Percentiles rank a stretch among this genome's conserved stretches.
Evolutionary conservation across 2,113 vertebrate species (phyloP).

Genomic region (Panthera tigris): DNA sequence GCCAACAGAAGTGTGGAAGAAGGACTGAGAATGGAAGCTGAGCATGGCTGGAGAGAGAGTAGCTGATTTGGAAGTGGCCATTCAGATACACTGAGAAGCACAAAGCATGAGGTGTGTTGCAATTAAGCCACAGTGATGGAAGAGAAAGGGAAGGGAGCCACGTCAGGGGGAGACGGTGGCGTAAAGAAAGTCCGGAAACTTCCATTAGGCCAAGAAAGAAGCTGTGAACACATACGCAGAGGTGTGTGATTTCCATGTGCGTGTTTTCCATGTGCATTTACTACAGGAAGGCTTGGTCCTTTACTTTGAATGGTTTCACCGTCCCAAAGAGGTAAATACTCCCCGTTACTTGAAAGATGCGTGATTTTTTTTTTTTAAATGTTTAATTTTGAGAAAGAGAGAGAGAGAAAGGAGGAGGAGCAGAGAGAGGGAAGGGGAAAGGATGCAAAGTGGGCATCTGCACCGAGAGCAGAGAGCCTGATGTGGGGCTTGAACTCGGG

Average conservation of each 20-base stretch:
- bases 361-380: not conserved
- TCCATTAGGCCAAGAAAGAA: not conserved
- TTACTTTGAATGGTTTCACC: not conserved
- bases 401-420: too few relatives aligned
- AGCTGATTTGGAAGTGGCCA: not conserved
- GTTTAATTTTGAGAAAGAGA: too few relatives aligned
- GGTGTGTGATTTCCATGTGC: not conserved
- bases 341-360: not conserved
- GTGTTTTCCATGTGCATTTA: not conserved
- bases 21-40: not conserved
- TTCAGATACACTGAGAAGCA: not conserved
- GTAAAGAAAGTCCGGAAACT: not conserved
- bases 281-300: not conserved
- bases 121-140: not conserved
- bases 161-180: not conserved
- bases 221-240: not conserved
- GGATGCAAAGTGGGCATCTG: too few relatives aligned
- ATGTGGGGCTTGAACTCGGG: too few relatives aligned
- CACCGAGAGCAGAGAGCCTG: too few relatives aligned
- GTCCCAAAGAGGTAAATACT: not conserved
- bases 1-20: not conserved
- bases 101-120: not conserved
- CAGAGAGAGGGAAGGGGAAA: too few relatives aligned
- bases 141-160: not conserved
- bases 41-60: not conserved